Evolutionary conservation across 1,140 invertebrate species (phyloP), one percentile per base, ranked within the genome.

Genomic region (Neodiprion fabricii): DNA sequence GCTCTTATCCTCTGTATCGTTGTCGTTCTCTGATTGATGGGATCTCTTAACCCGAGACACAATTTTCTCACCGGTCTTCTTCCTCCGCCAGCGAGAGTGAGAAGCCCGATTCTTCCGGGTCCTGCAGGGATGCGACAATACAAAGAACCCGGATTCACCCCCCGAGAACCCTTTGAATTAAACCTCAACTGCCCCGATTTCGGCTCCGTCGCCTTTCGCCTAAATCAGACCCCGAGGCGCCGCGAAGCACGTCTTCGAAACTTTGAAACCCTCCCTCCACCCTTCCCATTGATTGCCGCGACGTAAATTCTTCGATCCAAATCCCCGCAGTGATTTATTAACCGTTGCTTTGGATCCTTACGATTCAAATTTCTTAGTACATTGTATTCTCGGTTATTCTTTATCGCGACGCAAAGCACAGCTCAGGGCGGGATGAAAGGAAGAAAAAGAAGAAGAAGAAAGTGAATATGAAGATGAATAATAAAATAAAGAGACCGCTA

Each of bases 11-110:
- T 75, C 76, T 78, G 75, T 78, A 81, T 80, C 78, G 65, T 68
- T 78, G 75, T 76, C 77, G 72, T 49, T 76, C 53, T 76, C 80
- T 85, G 82, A 84, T 82, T 84, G 79, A 85, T 84, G 82, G 80
- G 79, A 61, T 75, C 75, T 72, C 69, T 78, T 73, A 40, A 40
- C 28, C 28, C 28, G 28, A 40, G 28, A 40, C 28, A 40, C 28
- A 40, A 40, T 40, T 40, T 40, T 40, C 28, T 40, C 28, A 40
- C 28, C 28, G 28, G 73, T 72, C 67, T 28, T 40, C 28, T 67
- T 53, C 67, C 7, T 74, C 7, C 48, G 61, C 5, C 2, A 48
- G 17, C 7, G n/a, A 50, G 71, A 48, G 50, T 23, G 70, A 48
- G 40, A 11, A 49, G 28, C 76, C 74, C 74, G 76, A 77, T 77